phyloP scores from a whole-genome alignment of 2,797 vertebrate species.

The Amphiprion clarkii region DNA sequence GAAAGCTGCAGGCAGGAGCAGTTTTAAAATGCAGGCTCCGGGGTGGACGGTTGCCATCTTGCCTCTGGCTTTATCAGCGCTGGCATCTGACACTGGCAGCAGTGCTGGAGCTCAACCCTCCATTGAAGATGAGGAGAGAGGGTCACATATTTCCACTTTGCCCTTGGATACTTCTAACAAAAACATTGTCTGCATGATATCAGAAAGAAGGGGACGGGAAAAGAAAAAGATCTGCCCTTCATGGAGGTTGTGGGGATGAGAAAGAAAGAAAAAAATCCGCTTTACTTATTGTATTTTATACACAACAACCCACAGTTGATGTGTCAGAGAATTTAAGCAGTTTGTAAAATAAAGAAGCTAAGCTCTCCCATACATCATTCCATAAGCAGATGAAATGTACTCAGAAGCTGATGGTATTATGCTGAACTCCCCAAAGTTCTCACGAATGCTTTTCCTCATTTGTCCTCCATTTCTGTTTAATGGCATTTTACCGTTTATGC shows the following conservation, averaged over 20 bases:
- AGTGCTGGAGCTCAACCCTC: slow-evolving; percentile 58
- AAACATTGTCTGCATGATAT: slow-evolving; percentile 50
- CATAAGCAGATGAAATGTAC: slow-evolving; percentile 6
- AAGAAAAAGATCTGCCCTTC: slow-evolving; percentile 26
- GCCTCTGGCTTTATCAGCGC: slow-evolving; percentile 74
- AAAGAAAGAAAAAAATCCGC: background rate
- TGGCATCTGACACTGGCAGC: slow-evolving; percentile 75
- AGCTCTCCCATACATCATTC: background rate
- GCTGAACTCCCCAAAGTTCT: slow-evolving; percentile 19
- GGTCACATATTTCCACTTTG: slow-evolving; percentile 64
- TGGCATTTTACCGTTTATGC: background rate
- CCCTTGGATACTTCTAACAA: slow-evolving; percentile 65
- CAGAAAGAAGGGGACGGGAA: background rate
- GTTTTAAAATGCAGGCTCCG: slow-evolving; percentile 78
- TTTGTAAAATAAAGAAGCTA: slow-evolving; percentile 15
- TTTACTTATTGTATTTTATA: background rate
- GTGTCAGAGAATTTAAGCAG: slow-evolving; percentile 7
- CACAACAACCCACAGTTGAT: background rate
- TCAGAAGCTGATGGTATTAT: background rate
- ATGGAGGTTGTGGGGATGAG: background rate
- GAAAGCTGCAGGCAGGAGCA: slow-evolving; percentile 70
- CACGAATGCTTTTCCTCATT: background rate
- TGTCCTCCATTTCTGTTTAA: background rate
- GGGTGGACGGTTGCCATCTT: slow-evolving; percentile 79
- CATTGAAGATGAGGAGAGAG: slow-evolving; percentile 54